Evolutionary conservation across 1,140 invertebrate species (phyloP).

Genomic region (Rhyacophila brunnea): DNA sequence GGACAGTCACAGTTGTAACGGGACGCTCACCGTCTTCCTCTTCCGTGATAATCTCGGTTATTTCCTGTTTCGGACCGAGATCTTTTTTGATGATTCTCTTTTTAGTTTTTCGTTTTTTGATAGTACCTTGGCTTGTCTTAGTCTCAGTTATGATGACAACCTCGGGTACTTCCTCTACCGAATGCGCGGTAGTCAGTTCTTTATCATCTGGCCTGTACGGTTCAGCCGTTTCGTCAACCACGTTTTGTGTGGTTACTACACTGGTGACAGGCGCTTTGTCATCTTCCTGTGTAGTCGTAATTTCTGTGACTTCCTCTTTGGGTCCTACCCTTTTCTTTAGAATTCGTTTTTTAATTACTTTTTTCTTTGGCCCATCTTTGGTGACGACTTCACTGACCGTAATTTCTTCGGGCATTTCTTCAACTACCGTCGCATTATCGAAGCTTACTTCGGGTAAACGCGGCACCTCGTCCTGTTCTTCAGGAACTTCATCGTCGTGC

Average conservation of each 20-base stretch:
- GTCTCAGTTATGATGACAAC: constrained; percentile 43
- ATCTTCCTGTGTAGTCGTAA: constrained; percentile 31
- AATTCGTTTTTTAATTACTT: constrained; percentile 40
- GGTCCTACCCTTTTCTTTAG: constrained; percentile 40
- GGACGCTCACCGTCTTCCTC: constrained; percentile 44
- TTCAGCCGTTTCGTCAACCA: constrained; percentile 7
- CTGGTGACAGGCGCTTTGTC: constrained; percentile 39
- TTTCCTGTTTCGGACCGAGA: constrained; percentile 39
- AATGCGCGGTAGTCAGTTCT: constrained; percentile 27
- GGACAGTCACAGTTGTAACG: constrained; percentile 41
- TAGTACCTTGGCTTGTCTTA: constrained; percentile 37
- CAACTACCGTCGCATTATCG: background rate
- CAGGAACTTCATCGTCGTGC: no score
- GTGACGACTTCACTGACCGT: constrained; percentile 43
- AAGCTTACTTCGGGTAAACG: background rate
- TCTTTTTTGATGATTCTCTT: constrained; percentile 39
- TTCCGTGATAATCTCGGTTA: constrained; percentile 42
- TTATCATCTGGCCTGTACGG: constrained; percentile 34
- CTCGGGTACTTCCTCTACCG: constrained; percentile 31
- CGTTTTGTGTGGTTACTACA: constrained; percentile 30
- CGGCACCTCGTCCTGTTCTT: background rate
- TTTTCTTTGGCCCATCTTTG: constrained; percentile 41
- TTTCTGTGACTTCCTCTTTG: constrained; percentile 40
- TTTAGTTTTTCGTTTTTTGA: constrained; percentile 29
- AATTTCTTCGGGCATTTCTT: constrained; percentile 44